Base-by-base conservation (phyloP, 2,888 invertebrate genomes). In the Lysandra coridon region DNA sequence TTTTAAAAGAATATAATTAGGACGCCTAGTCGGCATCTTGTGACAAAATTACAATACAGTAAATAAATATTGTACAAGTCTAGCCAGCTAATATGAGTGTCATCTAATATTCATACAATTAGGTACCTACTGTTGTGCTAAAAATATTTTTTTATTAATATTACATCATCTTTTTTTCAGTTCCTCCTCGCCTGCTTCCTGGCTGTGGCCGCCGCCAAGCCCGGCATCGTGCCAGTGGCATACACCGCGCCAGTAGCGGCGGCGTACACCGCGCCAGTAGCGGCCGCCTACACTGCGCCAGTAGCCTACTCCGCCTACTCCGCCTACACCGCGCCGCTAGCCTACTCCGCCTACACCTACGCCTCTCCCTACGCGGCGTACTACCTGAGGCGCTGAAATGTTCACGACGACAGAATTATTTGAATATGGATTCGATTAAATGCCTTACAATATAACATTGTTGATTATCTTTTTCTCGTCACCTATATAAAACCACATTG, bases 171-270 rank as follows among this genome's bases (percentile, higher is more conserved):
- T 76, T 73, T 84, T 90, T 76, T 87, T 2, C 86, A 95, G 95
- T 85, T 89, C 80, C 81, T 91, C 80, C 88, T 95, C 87, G 88
- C 91, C 57, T 95, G 94, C 84, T 86, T 95, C 84, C 83, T 95
- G 88, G 95, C 93, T 62, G 83, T 93, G 80, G 95, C 92, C 73
- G 88, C 90, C 60, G 95, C 95, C 80, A 91, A 92, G 84, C 93
- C 94, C 75, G 76, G 76, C 53, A 86, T 85, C 33, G 73, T 84
- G 33, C 80, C 90, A 73, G 85, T 90, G 74, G 90, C 87, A 10
- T 85, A 92, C 80, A 84, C 89, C 12, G 80, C 79, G 0, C 87
- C 87, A 0, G 82, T 88, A 10, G 89, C 90, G 1, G 82, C 81
- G 33, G 83, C 83, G 5, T 84, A 84, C 80, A 82, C 84, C 23